Evolutionary conservation across 2,888 invertebrate species (phyloP).

Genomic region (Melieria crassipennis): DNA sequence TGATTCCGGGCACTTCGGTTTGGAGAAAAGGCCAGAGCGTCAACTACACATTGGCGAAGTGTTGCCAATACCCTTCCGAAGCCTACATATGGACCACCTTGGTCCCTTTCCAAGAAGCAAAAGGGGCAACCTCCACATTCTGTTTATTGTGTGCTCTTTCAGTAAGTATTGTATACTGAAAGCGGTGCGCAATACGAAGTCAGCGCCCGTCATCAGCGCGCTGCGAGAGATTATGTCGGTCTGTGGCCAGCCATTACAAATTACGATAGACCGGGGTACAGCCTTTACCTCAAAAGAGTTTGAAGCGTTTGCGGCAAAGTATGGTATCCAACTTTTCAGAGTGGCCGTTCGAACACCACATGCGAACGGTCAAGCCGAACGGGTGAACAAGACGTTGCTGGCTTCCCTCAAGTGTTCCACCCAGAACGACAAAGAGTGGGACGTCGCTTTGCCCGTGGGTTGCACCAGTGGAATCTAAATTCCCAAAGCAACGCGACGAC

Average conservation of each 20-base stretch:
- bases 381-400: conserved; percentile 24
- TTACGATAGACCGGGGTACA: conserved; percentile 29
- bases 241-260: conserved; percentile 31
- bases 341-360: conserved; percentile 33
- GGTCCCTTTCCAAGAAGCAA: conserved; percentile 42
- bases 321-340: conserved; percentile 32
- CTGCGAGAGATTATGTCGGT: conserved; percentile 31
- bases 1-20: too few relatives aligned
- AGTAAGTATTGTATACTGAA: conserved; percentile 41
- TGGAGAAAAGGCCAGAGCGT: conserved; percentile 39
- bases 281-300: conserved; percentile 36
- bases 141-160: conserved; percentile 38
- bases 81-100: conserved; percentile 42
- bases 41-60: conserved; percentile 36
- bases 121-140: conserved; percentile 35
- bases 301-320: conserved; percentile 7
- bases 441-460: conserved; percentile 14
- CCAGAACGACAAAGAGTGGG: conserved; percentile 20
- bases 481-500: conserved; percentile 30
- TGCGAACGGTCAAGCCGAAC: conserved; percentile 33
- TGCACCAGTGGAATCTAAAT: conserved; percentile 24
- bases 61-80: conserved; percentile 39
- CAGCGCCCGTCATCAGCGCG: conserved; percentile 32
- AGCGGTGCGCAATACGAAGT: conserved; percentile 40
- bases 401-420: conserved; percentile 16